phyloP scores from a whole-genome alignment of 1,140 invertebrate species.

The Notospermus geniculatus region DNA sequence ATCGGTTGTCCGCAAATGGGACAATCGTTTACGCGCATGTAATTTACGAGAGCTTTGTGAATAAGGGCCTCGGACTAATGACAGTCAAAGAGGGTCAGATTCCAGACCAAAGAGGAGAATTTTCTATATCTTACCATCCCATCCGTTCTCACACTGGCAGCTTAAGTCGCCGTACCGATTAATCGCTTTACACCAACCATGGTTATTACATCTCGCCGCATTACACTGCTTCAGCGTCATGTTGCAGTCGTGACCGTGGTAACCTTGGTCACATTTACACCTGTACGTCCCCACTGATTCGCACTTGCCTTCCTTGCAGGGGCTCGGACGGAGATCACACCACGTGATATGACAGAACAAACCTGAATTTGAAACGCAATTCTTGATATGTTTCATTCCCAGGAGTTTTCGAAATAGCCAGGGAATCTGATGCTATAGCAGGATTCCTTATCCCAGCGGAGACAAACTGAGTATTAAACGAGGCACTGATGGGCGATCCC shows the following conservation, averaged over 20 bases:
- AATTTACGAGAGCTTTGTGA: background rate
- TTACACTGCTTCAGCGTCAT: background rate
- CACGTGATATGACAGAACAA: slow-evolving; percentile 5
- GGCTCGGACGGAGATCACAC: background rate
- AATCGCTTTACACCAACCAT: background rate
- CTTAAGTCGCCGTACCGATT: background rate
- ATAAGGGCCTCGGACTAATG: background rate
- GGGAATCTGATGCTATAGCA: too few species aligned
- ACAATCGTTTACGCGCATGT: background rate
- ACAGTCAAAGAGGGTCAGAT: too few species aligned
- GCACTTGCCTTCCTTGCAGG: background rate
- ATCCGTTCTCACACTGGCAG: background rate
- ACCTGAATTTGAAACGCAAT: background rate
- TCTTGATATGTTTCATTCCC: too few species aligned
- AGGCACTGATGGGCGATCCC: too few species aligned
- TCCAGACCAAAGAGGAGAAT: too few species aligned
- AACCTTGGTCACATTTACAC: slow-evolving; percentile 3
- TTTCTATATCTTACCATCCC: background rate
- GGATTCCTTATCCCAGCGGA: too few species aligned
- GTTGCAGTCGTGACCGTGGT: background rate
- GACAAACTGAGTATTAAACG: too few species aligned
- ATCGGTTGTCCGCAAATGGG: background rate
- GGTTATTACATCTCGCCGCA: background rate
- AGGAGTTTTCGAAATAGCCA: too few species aligned
- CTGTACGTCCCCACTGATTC: background rate